Evolutionary conservation across 1,140 invertebrate species (phyloP), one percentile per base, ranked within the genome.

Genomic region (Nomia melanderi): DNA sequence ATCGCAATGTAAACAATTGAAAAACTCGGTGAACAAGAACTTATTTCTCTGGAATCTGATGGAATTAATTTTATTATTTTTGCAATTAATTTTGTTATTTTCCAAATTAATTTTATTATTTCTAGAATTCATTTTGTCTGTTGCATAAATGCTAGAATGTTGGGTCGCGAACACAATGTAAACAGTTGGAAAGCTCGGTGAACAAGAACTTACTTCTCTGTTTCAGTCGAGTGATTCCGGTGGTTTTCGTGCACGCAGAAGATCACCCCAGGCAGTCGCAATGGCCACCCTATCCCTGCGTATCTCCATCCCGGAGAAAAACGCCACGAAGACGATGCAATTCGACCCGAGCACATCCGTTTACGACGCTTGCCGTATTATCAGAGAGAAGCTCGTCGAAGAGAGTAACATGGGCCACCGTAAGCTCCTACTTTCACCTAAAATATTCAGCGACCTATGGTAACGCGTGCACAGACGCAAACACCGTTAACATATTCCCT

Each of bases 281-380:
- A 96, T 96, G 94, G 95, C 96, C 89, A 95, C 96, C 60, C 92
- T 99, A 72, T 98, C 98, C 81, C 94, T 99, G 83, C 98, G 98
- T 92, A 98, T 99, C 91, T 96, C 96, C 88, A 96, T 99, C 88
- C 96, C 97, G 84, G 98, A 98, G 83, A 96, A 96, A 88, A 97
- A 97, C 92, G 96, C 98, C 83, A 97, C 97, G 81, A 99, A 99
- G 94, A 99, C 98, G 82, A 98, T 99, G 94, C 97, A 99, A 92
- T 99, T 99, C 92, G 97, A 99, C 92, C 97, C 98, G 17, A 95
- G 96, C 84, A 98, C 96, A 60, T 96, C 96, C 63, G 97, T 99
- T 44, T 98, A 97, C 92, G 98, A 99, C 93, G 98, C 98, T 7
- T 99, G 98, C 92, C 94, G 96, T 89, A 95, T 98, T 83, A 99